A percentile compares a stretch with the other conserved stretches of the same genome.
These are phyloP conservation scores for Hemibagrus guttatus DNA, from an alignment of 2,797 vertebrate species.

Conservation along the genomic window DNA sequence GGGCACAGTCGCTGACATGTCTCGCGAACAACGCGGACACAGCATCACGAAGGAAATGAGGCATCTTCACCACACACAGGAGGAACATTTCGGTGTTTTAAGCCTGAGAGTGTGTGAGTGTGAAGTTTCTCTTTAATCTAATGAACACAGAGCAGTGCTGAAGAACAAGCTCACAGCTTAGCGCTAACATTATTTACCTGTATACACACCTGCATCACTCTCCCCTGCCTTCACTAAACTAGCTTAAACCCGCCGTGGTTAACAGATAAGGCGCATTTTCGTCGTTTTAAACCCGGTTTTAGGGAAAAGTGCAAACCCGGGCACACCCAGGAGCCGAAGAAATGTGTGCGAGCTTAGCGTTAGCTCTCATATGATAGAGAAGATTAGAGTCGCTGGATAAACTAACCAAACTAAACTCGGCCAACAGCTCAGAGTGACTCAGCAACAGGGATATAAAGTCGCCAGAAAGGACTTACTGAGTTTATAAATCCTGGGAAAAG, in stretches of 20 bases:
- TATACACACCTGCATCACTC: background rate
- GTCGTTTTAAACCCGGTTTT: background rate
- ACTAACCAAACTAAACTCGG: background rate
- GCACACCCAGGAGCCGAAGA: background rate
- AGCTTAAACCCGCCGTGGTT: background rate
- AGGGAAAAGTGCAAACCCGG: background rate
- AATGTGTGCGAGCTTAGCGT: background rate
- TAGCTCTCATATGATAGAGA: background rate
- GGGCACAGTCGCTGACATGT: background rate
- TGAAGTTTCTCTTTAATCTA: background rate
- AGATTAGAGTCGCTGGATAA: background rate
- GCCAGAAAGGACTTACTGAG: conserved; percentile 28
- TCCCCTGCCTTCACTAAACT: background rate
- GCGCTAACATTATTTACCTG: background rate
- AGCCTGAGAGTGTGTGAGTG: background rate
- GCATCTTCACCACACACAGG: background rate
- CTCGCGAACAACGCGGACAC: background rate
- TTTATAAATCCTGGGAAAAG: background rate
- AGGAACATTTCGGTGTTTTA: background rate
- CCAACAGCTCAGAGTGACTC: background rate
- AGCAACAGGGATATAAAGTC: background rate
- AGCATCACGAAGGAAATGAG: background rate
- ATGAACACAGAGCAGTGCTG: background rate
- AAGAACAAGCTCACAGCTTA: no score
- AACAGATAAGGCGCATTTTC: background rate